These are phyloP conservation scores for Erinaceus europaeus DNA, from an alignment of 2,113 vertebrate species.

Conservation along the genomic window DNA sequence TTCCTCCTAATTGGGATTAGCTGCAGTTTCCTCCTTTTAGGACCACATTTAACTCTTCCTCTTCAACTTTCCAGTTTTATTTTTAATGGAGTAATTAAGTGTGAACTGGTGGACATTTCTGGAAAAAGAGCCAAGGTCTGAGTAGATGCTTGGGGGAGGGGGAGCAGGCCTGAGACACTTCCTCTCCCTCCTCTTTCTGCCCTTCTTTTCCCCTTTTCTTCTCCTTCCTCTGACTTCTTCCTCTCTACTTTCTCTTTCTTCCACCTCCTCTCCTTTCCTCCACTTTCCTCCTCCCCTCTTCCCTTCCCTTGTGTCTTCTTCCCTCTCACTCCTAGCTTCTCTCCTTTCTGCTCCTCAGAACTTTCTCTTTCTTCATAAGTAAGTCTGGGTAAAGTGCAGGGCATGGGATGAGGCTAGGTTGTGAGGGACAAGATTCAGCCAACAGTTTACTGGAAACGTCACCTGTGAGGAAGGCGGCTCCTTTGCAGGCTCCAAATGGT, in stretches of 20 bases:
- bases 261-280: rapidly evolving
- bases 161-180: rapidly evolving
- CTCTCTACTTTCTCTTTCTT: too few species aligned
- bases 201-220: not conserved
- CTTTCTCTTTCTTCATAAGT: not conserved
- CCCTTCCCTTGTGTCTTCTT: rapidly evolving
- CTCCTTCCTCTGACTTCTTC: rapidly evolving
- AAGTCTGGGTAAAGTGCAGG: too few species aligned
- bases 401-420: not conserved
- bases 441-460: not conserved
- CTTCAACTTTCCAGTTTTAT: slow-evolving; percentile 76
- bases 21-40: slow-evolving; percentile 83
- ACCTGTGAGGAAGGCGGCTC: not conserved
- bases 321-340: too few species aligned
- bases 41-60: slow-evolving; percentile 84
- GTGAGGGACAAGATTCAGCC: not conserved
- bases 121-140: slow-evolving; percentile 79
- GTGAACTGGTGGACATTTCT: slow-evolving; percentile 74
- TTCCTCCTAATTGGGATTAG: slow-evolving; percentile 90
- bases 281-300: rapidly evolving
- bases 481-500: rapidly evolving
- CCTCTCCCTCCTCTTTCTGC: too few species aligned
- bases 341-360: too few species aligned
- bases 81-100: slow-evolving; percentile 86
- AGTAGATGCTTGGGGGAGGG: slow-evolving; percentile 57